Percentiles rank a stretch among this genome's conserved stretches.
Evolutionary conservation across 2,113 vertebrate species (phyloP).

Genomic region (Melospiza georgiana): DNA sequence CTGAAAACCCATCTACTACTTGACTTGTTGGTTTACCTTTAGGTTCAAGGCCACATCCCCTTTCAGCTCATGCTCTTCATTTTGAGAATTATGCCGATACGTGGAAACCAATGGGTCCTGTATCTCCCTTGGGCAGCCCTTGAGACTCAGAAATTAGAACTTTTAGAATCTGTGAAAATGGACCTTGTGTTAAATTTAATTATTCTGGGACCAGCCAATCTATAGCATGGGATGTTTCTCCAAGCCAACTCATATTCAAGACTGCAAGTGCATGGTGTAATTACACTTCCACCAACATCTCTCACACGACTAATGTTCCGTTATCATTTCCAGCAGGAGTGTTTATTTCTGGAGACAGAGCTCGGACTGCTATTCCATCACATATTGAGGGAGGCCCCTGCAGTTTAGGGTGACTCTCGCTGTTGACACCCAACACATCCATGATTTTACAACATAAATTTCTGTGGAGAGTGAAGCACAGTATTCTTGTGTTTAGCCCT

Average conservation of each 20-base stretch:
- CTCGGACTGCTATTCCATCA: background rate
- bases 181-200: background rate
- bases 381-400: background rate
- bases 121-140: background rate
- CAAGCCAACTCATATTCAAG: background rate
- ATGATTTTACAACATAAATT: background rate
- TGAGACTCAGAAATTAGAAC: background rate
- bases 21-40: background rate
- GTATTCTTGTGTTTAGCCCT: background rate
- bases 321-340: background rate
- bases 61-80: background rate
- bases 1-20: background rate
- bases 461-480: accelerated
- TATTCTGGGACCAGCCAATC: background rate
- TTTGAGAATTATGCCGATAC: background rate
- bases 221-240: background rate
- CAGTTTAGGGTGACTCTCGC: accelerated
- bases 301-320: background rate
- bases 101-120: background rate
- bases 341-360: background rate
- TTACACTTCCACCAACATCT: background rate
- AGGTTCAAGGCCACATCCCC: background rate
- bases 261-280: background rate
- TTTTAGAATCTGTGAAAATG: background rate
- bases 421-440: background rate